Percentiles rank a stretch among this genome's conserved stretches.
Evolutionary conservation across 2,113 vertebrate genomes (phyloP).

Genomic region (Gymnogyps californianus): DNA sequence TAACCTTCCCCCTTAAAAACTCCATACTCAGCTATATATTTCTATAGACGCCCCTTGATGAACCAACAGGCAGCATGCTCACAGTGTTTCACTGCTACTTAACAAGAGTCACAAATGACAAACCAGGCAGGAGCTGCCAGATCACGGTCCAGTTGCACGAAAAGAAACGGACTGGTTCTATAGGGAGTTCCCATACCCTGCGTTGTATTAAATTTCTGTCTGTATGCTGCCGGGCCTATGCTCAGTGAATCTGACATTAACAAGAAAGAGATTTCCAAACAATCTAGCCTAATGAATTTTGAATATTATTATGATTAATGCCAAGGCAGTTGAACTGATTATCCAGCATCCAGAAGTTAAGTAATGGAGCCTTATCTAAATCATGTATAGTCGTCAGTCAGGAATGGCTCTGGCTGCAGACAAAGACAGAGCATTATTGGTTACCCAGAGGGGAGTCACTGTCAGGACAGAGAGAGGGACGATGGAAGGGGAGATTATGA

Average conservation of each 20-base stretch:
- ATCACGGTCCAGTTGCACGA: fast-evolving
- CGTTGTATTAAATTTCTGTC: neutral
- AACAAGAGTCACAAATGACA: neutral
- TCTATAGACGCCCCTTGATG: neutral
- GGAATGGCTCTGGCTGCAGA: neutral
- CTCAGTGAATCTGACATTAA: constrained; percentile 63
- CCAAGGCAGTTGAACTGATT: constrained; percentile 26
- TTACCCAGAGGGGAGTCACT: neutral
- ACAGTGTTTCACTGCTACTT: neutral
- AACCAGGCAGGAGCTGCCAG: neutral
- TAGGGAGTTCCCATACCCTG: neutral
- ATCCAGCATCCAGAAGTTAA: neutral
- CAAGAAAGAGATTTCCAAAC: constrained; percentile 77
- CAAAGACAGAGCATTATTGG: neutral
- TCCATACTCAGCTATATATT: neutral
- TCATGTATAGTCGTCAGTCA: neutral
- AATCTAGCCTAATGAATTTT: constrained; percentile 74
- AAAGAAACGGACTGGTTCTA: neutral
- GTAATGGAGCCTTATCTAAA: constrained; percentile 37
- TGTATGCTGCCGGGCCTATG: neutral
- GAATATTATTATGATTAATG: constrained; percentile 69
- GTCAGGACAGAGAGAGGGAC: neutral
- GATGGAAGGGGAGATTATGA: neutral
- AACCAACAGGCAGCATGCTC: neutral
- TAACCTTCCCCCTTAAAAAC: neutral